Base-by-base conservation (phyloP, 2,797 vertebrate species). In the Gymnoscopelus microlampas region DNA sequence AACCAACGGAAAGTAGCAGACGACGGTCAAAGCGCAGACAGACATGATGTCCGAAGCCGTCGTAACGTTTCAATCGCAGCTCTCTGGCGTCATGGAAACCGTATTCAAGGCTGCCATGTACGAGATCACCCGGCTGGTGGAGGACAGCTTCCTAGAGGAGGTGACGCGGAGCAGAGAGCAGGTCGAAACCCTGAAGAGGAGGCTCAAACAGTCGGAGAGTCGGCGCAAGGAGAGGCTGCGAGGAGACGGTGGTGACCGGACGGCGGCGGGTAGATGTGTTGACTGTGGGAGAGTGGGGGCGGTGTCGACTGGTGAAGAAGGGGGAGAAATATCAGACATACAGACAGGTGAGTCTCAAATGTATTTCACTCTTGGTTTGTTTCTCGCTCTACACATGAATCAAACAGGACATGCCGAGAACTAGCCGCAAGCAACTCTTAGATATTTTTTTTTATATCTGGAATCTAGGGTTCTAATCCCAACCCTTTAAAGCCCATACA, bases 91-190 rank as follows among this genome's bases (percentile, higher is more conserved):
- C 0, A 94, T 95, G 94, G 94, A 94, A 51, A 94, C 93, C 0
- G 93, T 95, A 0, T 94, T 95, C 70, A 94, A 94, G 66, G 94
- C 94, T 50, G 94, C 94, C 26, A 94, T 94, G 85, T 95, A 91
- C 63, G 94, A 95, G 66, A 94, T 95, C 73, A 94, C 92, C 35
- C 85, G 93, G 55, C 82, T 94, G 74, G 93, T 95, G 66, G 93
- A 94, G 73, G 94, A 93, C 23, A 94, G 92, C 47, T 95, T 95
- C 62, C 6, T 94, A 72, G 92, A 93, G 1, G 94, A 94, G 63
- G 82, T 94, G 12, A 91, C 89, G 0, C 85, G 89, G 6, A 93
- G 89, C 73, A 82, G 87, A 66, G 90, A 94, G 66, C 93, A 95
- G 69, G 91, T 94, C 0, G 92, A 94, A 65, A 75, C 90, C 24